phyloP scores from a whole-genome alignment of 2,888 invertebrate genomes.

The Dysmachus trigonus region DNA sequence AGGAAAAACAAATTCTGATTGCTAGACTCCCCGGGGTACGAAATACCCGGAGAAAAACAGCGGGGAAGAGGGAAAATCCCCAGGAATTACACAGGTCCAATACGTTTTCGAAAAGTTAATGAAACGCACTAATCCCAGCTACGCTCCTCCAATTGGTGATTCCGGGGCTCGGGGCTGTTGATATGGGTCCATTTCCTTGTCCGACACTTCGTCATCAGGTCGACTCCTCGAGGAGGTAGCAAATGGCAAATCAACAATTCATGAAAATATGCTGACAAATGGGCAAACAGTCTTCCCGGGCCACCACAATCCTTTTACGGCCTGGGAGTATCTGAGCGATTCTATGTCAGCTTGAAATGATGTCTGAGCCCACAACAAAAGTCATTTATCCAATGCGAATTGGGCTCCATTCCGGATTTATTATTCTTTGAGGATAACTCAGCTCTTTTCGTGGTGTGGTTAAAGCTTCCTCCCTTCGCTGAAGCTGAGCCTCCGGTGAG shows the following conservation, averaged over 20 bases:
- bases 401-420: conserved; percentile 40
- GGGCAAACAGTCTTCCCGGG: conserved; percentile 45
- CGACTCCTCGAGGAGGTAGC: not conserved
- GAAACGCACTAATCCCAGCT: conserved; percentile 12
- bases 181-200: not conserved
- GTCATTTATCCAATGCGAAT: conserved; percentile 32
- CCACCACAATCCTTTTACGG: conserved; percentile 7
- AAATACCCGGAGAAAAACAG: not conserved
- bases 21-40: not conserved
- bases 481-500: not conserved
- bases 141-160: not conserved
- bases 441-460: conserved; percentile 4
- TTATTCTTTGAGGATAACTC: conserved; percentile 36
- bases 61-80: not conserved
- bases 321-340: not conserved
- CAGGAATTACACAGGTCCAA: not conserved
- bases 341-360: conserved; percentile 6
- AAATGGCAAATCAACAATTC: conserved; percentile 48
- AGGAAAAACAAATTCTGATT: not conserved
- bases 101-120: conserved; percentile 18
- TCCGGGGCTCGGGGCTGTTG: not conserved
- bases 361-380: conserved; percentile 33
- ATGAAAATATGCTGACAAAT: conserved; percentile 50
- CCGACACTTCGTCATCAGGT: conserved; percentile 2
- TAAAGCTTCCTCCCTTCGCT: not conserved